Evolutionary conservation across 1,140 invertebrate species (phyloP).

Genomic region (Orius laevigatus): DNA sequence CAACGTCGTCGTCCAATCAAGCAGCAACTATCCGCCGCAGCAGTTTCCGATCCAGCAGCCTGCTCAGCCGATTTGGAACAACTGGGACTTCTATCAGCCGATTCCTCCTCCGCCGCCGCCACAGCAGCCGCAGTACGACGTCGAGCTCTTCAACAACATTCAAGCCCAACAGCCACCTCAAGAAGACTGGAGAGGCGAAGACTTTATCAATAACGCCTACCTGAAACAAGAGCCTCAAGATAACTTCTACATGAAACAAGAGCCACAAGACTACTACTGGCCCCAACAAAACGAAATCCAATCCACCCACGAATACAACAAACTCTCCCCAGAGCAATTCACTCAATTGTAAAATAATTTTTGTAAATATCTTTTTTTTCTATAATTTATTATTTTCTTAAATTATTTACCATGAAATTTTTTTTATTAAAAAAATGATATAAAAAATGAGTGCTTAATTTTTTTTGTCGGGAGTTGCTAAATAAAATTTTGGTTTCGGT

Average conservation of each 20-base stretch:
- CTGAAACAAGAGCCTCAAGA: neutral
- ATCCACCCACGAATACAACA: constrained; percentile 4
- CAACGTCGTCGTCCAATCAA: too few relatives aligned
- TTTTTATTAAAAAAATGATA: too few relatives aligned
- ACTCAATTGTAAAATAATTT: constrained; percentile 1
- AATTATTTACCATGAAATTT: too few relatives aligned
- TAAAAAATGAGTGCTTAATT: too few relatives aligned
- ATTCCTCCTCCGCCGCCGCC: constrained; percentile 1
- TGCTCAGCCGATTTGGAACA: constrained; percentile 1
- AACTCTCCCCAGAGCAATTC: constrained; percentile 6
- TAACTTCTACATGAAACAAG: constrained; percentile 1
- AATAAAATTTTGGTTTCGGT: too few relatives aligned
- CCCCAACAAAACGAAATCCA: neutral
- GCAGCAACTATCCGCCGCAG: neutral
- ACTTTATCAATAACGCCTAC: neutral
- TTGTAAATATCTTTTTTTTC: too few relatives aligned
- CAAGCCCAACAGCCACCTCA: neutral
- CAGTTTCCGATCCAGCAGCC: neutral
- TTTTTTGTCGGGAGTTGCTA: too few relatives aligned
- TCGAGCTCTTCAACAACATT: constrained; percentile 1
- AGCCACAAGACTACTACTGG: constrained; percentile 4
- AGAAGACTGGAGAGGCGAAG: constrained; percentile 4
- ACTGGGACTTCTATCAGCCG: neutral
- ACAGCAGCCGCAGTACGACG: neutral
- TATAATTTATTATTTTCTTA: too few relatives aligned